A percentile compares a stretch with the other conserved stretches of the same genome.
phyloP scores from a whole-genome alignment of 2,888 invertebrate species.

The Drosophila paranaensis region DNA sequence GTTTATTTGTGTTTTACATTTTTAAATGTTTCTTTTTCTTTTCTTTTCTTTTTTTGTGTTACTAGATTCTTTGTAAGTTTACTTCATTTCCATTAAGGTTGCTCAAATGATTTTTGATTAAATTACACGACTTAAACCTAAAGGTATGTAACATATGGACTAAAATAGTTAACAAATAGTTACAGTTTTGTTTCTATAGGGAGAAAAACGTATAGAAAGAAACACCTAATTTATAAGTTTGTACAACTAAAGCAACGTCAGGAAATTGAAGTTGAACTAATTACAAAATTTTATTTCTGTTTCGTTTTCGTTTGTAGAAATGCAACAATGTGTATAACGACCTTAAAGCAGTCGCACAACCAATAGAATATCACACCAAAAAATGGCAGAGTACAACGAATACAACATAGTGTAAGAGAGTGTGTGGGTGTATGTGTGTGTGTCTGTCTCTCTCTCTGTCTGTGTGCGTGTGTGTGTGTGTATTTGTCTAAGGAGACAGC shows the following conservation, averaged over 20 bases:
- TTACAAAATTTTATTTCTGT: slow-evolving; percentile 18
- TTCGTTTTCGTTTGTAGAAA: slow-evolving; percentile 54
- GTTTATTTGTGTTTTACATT: slow-evolving; percentile 66
- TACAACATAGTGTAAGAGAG: slow-evolving; percentile 59
- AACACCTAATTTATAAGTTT: slow-evolving; percentile 49
- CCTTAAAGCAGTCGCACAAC: slow-evolving; percentile 79
- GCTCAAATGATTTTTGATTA: slow-evolving; percentile 77
- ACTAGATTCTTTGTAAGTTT: slow-evolving; percentile 62
- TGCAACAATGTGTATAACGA: slow-evolving; percentile 81
- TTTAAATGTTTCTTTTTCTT: slow-evolving; percentile 31
- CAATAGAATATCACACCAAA: slow-evolving; percentile 83
- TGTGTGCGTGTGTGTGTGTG: slow-evolving; percentile 11
- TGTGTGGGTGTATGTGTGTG: slow-evolving; percentile 18
- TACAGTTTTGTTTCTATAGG: slow-evolving; percentile 54
- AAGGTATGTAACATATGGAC: slow-evolving; percentile 78
- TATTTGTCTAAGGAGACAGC: slow-evolving; percentile 52
- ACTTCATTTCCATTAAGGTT: slow-evolving; percentile 73
- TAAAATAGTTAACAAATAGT: slow-evolving; percentile 76
- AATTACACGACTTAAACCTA: slow-evolving; percentile 74
- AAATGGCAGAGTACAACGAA: slow-evolving; percentile 79
- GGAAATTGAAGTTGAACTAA: slow-evolving; percentile 71
- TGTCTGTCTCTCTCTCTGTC: slow-evolving; percentile 6
- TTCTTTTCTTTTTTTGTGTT: slow-evolving; percentile 21
- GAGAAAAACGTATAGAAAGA: slow-evolving; percentile 54
- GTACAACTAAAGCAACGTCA: slow-evolving; percentile 66